Evolutionary conservation across 2,797 vertebrate genomes (phyloP).

Genomic region (Tachyglossus aculeatus): DNA sequence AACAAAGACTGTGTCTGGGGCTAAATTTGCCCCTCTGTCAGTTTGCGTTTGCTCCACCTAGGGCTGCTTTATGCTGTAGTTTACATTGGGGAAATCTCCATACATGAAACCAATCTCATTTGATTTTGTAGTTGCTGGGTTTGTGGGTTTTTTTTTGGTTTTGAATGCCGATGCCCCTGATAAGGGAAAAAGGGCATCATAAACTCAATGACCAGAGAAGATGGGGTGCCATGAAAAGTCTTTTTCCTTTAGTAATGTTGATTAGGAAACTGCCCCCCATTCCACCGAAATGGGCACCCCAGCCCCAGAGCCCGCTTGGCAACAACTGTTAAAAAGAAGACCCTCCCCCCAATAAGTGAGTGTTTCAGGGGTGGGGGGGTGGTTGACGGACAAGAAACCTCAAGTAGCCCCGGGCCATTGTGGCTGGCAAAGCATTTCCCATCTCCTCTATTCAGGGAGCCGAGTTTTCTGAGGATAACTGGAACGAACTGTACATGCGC

Average conservation of each 20-base stretch:
- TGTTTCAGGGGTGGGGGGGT: no score
- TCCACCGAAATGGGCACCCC: no score
- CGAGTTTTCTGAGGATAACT: slow-evolving; percentile 66
- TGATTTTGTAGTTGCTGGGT: slow-evolving; percentile 37
- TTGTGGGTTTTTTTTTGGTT: background rate
- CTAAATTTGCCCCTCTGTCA: no score
- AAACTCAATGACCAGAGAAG: slow-evolving; percentile 29
- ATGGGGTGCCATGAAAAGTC: slow-evolving; percentile 56
- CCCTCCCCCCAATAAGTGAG: slow-evolving; percentile 63
- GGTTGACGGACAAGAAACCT: slow-evolving; percentile 68
- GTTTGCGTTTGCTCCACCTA: slow-evolving; percentile 62
- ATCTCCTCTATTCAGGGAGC: slow-evolving; percentile 70
- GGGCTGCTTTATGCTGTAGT: slow-evolving; percentile 68
- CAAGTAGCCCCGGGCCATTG: slow-evolving; percentile 73
- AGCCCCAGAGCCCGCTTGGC: slow-evolving; percentile 64
- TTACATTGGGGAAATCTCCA: slow-evolving; percentile 53
- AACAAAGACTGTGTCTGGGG: no score
- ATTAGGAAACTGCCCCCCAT: no score
- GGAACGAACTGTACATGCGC: slow-evolving; percentile 67
- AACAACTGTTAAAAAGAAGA: slow-evolving; percentile 59
- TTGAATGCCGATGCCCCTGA: background rate
- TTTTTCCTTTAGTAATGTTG: no score
- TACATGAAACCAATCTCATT: slow-evolving; percentile 18
- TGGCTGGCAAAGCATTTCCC: slow-evolving; percentile 69
- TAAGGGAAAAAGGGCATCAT: slow-evolving; percentile 30